A percentile compares a stretch with the other conserved stretches of the same genome.
phyloP scores from a whole-genome alignment of 2,888 invertebrate species.

The Heliconius ethilla region DNA sequence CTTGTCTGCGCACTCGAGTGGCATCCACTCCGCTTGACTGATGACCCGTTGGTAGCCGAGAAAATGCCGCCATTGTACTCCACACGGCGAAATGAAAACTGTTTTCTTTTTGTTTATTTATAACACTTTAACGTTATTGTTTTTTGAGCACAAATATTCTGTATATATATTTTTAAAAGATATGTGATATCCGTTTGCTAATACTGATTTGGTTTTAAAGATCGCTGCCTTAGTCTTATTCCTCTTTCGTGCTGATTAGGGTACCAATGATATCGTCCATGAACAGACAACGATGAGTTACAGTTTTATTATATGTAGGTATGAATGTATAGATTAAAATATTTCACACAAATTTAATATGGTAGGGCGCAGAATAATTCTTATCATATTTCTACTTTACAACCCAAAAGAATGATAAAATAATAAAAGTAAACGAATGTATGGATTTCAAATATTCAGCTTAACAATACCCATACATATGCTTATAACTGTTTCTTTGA shows the following conservation, averaged over 20 bases:
- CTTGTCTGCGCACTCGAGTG: slow-evolving; percentile 60
- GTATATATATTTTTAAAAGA: background rate
- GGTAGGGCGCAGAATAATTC: no score
- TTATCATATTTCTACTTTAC: no score
- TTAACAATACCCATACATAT: background rate
- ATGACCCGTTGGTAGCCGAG: slow-evolving; percentile 54
- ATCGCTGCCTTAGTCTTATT: no score
- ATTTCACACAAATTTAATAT: no score
- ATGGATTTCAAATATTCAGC: background rate
- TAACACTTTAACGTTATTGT: slow-evolving; percentile 37
- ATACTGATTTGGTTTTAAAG: background rate
- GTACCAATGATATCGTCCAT: no score
- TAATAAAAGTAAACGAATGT: no score
- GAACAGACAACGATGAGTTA: no score
- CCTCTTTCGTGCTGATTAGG: no score
- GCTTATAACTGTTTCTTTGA: background rate
- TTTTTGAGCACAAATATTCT: slow-evolving; percentile 17
- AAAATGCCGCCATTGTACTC: slow-evolving; percentile 57
- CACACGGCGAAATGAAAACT: slow-evolving; percentile 47
- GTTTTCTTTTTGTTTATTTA: slow-evolving; percentile 45
- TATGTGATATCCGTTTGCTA: background rate
- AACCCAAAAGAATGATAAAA: no score
- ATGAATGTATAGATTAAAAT: no score
- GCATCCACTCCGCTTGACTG: slow-evolving; percentile 54
- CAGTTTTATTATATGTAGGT: no score